Evolutionary conservation across 2,888 invertebrate species (phyloP).

Genomic region (Ophion ventricosus): DNA sequence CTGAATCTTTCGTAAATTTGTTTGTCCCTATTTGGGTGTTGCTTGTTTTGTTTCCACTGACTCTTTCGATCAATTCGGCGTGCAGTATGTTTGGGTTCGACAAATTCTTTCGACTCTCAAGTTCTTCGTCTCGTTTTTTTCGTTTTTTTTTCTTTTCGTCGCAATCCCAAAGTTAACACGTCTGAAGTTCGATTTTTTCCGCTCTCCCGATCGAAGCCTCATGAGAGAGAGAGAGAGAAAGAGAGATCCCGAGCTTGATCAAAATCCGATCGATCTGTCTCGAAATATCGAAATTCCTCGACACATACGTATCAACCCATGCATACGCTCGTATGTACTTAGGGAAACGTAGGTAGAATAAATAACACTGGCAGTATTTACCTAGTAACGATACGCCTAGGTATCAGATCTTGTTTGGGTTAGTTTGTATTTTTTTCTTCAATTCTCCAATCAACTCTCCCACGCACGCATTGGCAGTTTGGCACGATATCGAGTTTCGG

Average conservation of each 20-base stretch:
- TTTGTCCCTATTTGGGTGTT: not conserved
- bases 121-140: not conserved
- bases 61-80: not conserved
- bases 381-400: not conserved
- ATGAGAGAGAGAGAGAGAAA: no score
- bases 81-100: not conserved
- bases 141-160: not conserved
- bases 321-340: not conserved
- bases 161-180: not conserved
- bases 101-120: not conserved
- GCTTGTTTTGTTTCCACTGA: not conserved
- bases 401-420: not conserved
- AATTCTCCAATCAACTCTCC: conserved; percentile 40
- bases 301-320: not conserved
- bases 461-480: not conserved
- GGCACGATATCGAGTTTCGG: conserved; percentile 39
- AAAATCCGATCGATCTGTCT: not conserved
- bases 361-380: conserved; percentile 1
- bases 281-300: not conserved
- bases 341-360: not conserved
- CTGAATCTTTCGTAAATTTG: no score
- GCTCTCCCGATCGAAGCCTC: not conserved
- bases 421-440: not conserved
- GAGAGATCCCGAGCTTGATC: not conserved
- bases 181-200: not conserved